Evolutionary conservation across 2,888 invertebrate genomes (phyloP).

Genomic region (Coelinius sp.): DNA sequence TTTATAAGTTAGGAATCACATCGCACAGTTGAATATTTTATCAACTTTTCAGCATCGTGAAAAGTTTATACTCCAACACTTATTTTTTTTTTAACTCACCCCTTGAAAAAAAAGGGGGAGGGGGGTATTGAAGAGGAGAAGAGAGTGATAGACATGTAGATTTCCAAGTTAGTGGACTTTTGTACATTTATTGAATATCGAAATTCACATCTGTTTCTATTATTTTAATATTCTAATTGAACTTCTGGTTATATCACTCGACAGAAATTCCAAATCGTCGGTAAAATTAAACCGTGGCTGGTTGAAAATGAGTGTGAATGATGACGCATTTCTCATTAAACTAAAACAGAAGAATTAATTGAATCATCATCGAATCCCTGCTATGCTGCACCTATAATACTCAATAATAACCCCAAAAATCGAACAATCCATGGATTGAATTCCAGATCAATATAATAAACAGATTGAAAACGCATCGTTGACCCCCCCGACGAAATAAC

Average conservation of each 20-base stretch:
- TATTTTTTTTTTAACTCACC: slow-evolving; percentile 11
- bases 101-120: background rate
- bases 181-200: slow-evolving; percentile 39
- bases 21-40: slow-evolving; percentile 38
- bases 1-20: slow-evolving; percentile 41
- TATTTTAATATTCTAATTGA: slow-evolving; percentile 11
- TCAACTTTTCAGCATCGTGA: slow-evolving; percentile 23
- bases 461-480: slow-evolving; percentile 5
- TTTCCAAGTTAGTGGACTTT: slow-evolving; percentile 23
- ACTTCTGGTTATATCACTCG: background rate
- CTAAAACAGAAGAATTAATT: background rate
- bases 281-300: slow-evolving; percentile 2
- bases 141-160: slow-evolving; percentile 37
- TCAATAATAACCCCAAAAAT: background rate
- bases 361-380: background rate
- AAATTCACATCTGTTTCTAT: slow-evolving; percentile 43
- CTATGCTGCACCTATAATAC: background rate
- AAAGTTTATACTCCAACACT: slow-evolving; percentile 20
- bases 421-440: background rate
- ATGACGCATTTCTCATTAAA: slow-evolving; percentile 3
- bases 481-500: background rate
- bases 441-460: background rate
- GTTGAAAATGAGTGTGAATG: slow-evolving; percentile 2
- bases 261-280: background rate
- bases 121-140: background rate